Base-by-base conservation (phyloP, 2,888 invertebrate genomes). In the Idaea straminata region DNA sequence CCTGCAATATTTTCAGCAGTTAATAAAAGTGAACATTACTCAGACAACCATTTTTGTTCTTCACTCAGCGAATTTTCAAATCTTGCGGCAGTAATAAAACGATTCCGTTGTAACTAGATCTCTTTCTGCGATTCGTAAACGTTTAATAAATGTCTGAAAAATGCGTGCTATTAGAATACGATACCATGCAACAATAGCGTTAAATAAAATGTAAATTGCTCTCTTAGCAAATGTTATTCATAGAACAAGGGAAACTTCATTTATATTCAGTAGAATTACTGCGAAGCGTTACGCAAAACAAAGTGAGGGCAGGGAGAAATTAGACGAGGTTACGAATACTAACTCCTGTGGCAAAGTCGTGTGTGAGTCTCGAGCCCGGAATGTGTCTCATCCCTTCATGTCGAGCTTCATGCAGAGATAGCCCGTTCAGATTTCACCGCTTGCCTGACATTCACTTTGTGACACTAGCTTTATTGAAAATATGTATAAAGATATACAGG, bases 171-270 rank as follows among this genome's bases (percentile, higher is more conserved):
- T 79, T 79, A 76, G 74, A 74, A 76, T 73, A 78, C 77, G 79
- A 80, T 81, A 80, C 61, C 65, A 69, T 74, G 81, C 71, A 77
- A 73, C 73, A 78, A 77, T 77, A 72, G 74, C 75, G 76, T 75
- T 75, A 78, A 81, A 83, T 77, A 81, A 84, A 75, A 87, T 87
- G 84, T 83, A 88, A 87, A 87, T 88, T 81, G 80, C 69, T 76
- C 79, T 85, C 81, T 83, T 81, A 83, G 83, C 74, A 85, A 88
- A 88, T 88, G 83, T 88, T 89, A 89, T 89, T 87, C 87, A 87
- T 87, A 83, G 87, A 85, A 84, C 77, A 83, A 81, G 84, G 81
- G 81, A 78, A 85, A 81, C 81, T 85, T 87, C 83, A 86, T 89
- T 87, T 88, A 87, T 86, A 88, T 88, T 86, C 87, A 86, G 83